These are phyloP conservation scores for Teleopsis dalmanni DNA, from an alignment of 1,140 invertebrate genomes.

Conservation along the genomic window DNA sequence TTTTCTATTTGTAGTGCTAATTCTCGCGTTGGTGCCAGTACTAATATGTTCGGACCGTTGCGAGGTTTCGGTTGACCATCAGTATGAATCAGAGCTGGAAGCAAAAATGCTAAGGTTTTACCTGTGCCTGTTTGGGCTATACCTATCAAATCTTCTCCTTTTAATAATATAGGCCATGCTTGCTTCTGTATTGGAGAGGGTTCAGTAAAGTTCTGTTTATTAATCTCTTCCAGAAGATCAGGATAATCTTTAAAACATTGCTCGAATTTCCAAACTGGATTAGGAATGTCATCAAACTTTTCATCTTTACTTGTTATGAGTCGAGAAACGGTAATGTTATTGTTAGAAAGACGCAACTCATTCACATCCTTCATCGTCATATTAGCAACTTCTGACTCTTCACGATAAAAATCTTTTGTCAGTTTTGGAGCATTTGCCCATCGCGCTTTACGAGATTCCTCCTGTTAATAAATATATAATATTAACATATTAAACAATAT, in stretches of 20 bases:
- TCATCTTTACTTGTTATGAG: conserved; percentile 48
- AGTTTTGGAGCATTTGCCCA: conserved; percentile 60
- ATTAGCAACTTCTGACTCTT: conserved; percentile 61
- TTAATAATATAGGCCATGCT: conserved; percentile 80
- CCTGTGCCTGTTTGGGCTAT: conserved; percentile 91
- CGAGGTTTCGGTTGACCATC: conserved; percentile 68
- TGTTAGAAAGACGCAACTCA: conserved; percentile 54
- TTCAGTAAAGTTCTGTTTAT: conserved; percentile 65
- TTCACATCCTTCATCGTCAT: conserved; percentile 57
- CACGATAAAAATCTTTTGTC: conserved; percentile 77
- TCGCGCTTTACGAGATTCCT: conserved; percentile 48
- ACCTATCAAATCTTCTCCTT: conserved; percentile 82
- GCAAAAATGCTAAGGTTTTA: conserved; percentile 81
- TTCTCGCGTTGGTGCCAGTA: conserved; percentile 86
- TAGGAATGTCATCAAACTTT: conserved; percentile 56
- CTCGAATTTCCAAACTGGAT: conserved; percentile 75
- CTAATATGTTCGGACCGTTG: conserved; percentile 72
- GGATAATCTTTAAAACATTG: conserved; percentile 77
- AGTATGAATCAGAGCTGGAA: conserved; percentile 86
- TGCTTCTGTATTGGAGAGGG: conserved; percentile 90
- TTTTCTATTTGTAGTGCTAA: conserved; percentile 84
- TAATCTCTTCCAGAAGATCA: conserved; percentile 74
- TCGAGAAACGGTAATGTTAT: conserved; percentile 62
- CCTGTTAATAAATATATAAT: conserved; percentile 39
- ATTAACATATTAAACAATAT: background rate